Conservation (phyloP, 2,113 vertebrate species). For the Nansenia antarctica region DNA sequence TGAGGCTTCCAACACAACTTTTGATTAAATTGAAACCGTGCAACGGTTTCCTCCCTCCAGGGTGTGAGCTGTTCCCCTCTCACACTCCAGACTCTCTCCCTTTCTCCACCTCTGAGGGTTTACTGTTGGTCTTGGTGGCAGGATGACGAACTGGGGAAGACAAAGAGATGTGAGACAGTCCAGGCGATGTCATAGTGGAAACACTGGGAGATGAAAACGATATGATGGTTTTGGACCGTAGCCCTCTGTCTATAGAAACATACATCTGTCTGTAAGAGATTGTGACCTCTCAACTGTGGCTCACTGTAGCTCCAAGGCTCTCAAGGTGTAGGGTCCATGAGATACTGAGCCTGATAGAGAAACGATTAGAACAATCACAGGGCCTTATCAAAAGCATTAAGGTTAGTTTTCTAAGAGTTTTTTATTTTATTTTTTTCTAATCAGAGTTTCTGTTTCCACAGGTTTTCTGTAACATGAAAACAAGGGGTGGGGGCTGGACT, state of each 20-base stretch:
- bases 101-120: neutral
- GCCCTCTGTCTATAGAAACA: neutral
- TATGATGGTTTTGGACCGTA: neutral
- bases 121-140: neutral
- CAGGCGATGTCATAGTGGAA: neutral
- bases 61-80: neutral
- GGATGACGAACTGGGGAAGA: too few species aligned
- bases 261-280: neutral
- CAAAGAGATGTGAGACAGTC: too few species aligned
- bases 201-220: neutral
- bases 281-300: too few species aligned
- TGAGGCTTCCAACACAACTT: constrained; percentile 16
- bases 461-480: constrained; percentile 79
- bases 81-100: neutral
- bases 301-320: too few species aligned
- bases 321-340: too few species aligned
- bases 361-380: too few species aligned
- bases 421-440: too few species aligned
- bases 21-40: too few species aligned
- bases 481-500: constrained; percentile 81
- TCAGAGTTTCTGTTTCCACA: neutral
- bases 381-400: too few species aligned
- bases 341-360: too few species aligned
- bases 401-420: too few species aligned
- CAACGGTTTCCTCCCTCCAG: constrained; percentile 6